Conservation (phyloP, 1,140 invertebrate species). For the Bombus affinis region DNA sequence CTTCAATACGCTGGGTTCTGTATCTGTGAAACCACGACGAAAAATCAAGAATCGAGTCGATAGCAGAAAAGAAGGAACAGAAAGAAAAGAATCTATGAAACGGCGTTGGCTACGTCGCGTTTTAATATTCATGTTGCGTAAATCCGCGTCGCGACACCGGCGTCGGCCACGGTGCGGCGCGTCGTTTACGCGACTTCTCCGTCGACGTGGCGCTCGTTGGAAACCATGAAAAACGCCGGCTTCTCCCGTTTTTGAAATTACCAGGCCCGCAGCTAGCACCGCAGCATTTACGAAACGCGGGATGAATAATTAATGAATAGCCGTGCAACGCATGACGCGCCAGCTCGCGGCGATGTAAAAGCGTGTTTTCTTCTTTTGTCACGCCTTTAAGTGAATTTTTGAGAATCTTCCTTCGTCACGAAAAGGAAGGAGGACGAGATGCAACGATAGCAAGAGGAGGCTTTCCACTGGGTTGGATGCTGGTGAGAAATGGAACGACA, state of each 20-base stretch:
- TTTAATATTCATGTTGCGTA: constrained; percentile 60
- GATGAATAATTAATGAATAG: constrained; percentile 64
- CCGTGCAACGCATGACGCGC: too few relatives aligned
- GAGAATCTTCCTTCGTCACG: not conserved
- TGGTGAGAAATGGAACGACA: constrained; percentile 1
- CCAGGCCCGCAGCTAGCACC: constrained; percentile 20
- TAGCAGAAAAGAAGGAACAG: not conserved
- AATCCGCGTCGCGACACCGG: constrained; percentile 17
- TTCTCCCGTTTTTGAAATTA: constrained; percentile 47
- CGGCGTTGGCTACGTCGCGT: constrained; percentile 10
- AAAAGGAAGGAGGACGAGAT: not conserved
- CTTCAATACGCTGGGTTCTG: not conserved
- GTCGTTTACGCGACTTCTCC: constrained; percentile 40
- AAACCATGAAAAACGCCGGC: constrained; percentile 49
- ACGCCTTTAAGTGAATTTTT: constrained; percentile 7
- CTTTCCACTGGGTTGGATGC: not conserved
- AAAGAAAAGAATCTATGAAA: not conserved
- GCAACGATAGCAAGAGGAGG: not conserved
- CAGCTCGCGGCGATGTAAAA: not conserved
- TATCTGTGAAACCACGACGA: not conserved
- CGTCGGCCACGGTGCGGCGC: not conserved
- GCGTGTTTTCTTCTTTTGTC: not conserved
- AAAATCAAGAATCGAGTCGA: not conserved
- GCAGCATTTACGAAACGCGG: constrained; percentile 57
- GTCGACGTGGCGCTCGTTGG: not conserved